Evolutionary conservation across 2,113 vertebrate species (phyloP).

Genomic region (Helogale parvula): DNA sequence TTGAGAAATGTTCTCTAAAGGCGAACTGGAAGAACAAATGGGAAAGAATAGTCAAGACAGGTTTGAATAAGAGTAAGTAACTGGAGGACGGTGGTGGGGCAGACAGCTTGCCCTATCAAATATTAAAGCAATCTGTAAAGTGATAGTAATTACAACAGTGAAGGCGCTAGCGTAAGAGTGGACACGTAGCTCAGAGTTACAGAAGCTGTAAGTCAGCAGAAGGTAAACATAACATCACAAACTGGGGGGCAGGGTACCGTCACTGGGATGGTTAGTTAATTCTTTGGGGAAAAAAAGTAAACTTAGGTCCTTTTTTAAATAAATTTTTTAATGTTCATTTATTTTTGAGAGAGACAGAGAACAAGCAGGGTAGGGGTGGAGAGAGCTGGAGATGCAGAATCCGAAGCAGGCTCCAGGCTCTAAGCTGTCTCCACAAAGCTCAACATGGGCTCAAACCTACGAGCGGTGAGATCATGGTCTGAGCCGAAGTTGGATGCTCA

Average conservation of each 20-base stretch:
- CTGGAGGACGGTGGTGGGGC: neutral
- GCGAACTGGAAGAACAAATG: constrained; percentile 4
- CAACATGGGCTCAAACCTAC: too few species aligned
- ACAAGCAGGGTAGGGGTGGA: too few species aligned
- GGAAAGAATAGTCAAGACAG: neutral
- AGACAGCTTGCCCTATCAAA: neutral
- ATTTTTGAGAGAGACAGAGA: too few species aligned
- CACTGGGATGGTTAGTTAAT: neutral
- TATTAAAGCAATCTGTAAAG: neutral
- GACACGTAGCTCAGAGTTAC: neutral
- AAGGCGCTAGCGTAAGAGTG: neutral
- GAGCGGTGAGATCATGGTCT: too few species aligned
- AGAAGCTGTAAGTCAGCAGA: neutral
- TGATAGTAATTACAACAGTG: neutral
- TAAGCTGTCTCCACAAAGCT: too few species aligned
- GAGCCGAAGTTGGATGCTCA: too few species aligned
- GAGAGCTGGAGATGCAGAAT: too few species aligned
- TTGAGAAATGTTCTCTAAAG: constrained; percentile 31
- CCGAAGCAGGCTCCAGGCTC: too few species aligned
- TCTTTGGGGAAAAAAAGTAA: neutral
- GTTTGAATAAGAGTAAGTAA: neutral
- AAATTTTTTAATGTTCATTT: too few species aligned
- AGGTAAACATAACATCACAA: neutral
- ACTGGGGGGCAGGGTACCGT: too few species aligned
- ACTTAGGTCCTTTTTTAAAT: neutral